Conservation (phyloP, 1,140 invertebrate genomes). For the Drosophila gunungcola region DNA sequence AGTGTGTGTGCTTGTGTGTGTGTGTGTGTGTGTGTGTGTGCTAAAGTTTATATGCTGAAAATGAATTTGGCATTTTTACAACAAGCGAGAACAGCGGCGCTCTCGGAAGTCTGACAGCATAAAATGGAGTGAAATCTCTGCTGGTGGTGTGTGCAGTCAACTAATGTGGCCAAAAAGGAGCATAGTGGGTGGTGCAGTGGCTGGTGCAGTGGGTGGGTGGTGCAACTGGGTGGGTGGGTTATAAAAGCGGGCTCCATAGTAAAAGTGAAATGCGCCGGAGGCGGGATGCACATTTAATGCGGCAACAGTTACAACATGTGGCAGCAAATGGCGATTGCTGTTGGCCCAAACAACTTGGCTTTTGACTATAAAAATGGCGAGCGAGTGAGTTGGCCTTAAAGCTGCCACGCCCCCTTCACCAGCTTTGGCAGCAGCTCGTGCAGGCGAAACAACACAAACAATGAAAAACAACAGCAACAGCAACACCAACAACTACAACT, state of each 20-base stretch:
- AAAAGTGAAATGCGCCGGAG: slow-evolving; percentile 77
- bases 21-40: slow-evolving; percentile 31
- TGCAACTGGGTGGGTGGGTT: slow-evolving; percentile 11
- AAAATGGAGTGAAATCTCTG: slow-evolving; percentile 82
- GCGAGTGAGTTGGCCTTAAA: slow-evolving; percentile 61
- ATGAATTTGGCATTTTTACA: slow-evolving; percentile 83
- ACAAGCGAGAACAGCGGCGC: slow-evolving; percentile 45
- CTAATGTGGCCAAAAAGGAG: slow-evolving; percentile 49
- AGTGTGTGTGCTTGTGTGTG: slow-evolving; percentile 26
- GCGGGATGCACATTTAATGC: slow-evolving; percentile 72
- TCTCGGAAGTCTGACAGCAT: slow-evolving; percentile 82
- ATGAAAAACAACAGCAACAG: neutral
- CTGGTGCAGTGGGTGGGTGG: neutral
- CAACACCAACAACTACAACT: slow-evolving; percentile 28
- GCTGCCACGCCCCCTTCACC: slow-evolving; percentile 55
- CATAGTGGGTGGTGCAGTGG: neutral
- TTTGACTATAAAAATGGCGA: slow-evolving; percentile 76
- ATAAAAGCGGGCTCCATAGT: slow-evolving; percentile 70
- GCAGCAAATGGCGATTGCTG: slow-evolving; percentile 70
- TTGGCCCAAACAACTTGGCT: slow-evolving; percentile 75
- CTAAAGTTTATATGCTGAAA: slow-evolving; percentile 74
- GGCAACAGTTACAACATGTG: slow-evolving; percentile 81
- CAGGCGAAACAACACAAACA: neutral
- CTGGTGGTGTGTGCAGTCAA: slow-evolving; percentile 76
- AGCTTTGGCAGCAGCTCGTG: slow-evolving; percentile 50